Conservation (phyloP, 2,888 invertebrate genomes). For the Drosophila flavopinicola region DNA sequence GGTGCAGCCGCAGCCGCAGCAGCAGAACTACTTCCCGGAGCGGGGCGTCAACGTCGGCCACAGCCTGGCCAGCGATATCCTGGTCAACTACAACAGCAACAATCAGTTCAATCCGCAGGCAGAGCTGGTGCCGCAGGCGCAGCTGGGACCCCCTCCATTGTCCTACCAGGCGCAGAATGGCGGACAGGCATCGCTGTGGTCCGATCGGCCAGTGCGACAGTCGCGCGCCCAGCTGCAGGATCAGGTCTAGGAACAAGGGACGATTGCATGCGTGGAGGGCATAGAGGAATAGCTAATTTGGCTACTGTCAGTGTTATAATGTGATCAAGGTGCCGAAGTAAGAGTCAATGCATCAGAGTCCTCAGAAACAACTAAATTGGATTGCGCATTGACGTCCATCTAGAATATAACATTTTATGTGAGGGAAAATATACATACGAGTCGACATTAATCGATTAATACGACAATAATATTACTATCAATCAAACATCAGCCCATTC, state of each 20-base stretch:
- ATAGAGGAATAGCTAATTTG: background rate
- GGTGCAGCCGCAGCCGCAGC: constrained; percentile 70
- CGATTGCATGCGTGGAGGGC: too few relatives aligned
- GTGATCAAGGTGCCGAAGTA: too few relatives aligned
- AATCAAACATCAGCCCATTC: too few relatives aligned
- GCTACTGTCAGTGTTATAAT: too few relatives aligned
- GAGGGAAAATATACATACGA: too few relatives aligned
- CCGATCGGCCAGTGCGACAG: constrained; percentile 66
- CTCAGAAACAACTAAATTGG: too few relatives aligned
- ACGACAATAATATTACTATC: too few relatives aligned
- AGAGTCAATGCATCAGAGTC: too few relatives aligned
- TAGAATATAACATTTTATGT: too few relatives aligned
- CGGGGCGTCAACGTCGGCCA: constrained; percentile 85
- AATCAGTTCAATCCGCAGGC: constrained; percentile 86
- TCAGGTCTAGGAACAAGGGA: constrained; percentile 85
- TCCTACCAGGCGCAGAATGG: constrained; percentile 71
- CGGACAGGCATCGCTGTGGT: constrained; percentile 54
- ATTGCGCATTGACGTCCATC: too few relatives aligned
- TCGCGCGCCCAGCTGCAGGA: constrained; percentile 60
- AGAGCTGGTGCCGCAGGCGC: constrained; percentile 75
- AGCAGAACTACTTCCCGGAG: constrained; percentile 86
- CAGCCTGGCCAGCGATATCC: constrained; percentile 83
- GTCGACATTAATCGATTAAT: too few relatives aligned
- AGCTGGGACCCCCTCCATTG: constrained; percentile 64
- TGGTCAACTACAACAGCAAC: constrained; percentile 87